These are phyloP conservation scores for Nannoperca obscura DNA, from an alignment of 2,797 vertebrate genomes.

Conservation along the genomic window DNA sequence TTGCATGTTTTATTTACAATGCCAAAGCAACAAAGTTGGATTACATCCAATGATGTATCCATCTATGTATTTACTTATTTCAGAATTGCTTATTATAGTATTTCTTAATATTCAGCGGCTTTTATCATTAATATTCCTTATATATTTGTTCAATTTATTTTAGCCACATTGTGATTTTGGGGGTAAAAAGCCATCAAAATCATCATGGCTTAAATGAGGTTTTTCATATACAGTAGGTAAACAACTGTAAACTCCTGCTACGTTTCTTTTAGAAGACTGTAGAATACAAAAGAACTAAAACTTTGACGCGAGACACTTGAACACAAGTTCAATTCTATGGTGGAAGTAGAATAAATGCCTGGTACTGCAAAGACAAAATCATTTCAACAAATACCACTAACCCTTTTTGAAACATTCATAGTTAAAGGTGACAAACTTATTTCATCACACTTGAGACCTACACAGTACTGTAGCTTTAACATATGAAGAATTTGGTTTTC, in stretches of 20 bases:
- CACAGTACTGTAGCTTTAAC: neutral
- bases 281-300: conserved; percentile 12
- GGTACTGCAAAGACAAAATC: neutral
- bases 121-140: conserved; percentile 60
- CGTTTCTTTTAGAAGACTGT: conserved; percentile 5
- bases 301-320: neutral
- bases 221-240: neutral
- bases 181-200: neutral
- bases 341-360: neutral
- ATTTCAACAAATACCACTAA: neutral
- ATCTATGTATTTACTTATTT: conserved; percentile 47
- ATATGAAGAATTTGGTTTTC: neutral
- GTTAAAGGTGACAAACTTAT: neutral
- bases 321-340: neutral
- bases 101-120: conserved; percentile 62
- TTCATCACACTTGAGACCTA: conserved; percentile 8
- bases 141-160: conserved; percentile 43
- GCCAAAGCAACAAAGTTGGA: conserved; percentile 29
- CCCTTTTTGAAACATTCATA: neutral
- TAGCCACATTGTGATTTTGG: conserved; percentile 21
- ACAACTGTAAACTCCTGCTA: neutral
- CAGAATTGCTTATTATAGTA: conserved; percentile 37
- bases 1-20: conserved; percentile 63
- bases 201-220: neutral
- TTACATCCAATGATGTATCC: conserved; percentile 33